Conservation (phyloP, 2,888 invertebrate genomes). For the Morpho achilles region DNA sequence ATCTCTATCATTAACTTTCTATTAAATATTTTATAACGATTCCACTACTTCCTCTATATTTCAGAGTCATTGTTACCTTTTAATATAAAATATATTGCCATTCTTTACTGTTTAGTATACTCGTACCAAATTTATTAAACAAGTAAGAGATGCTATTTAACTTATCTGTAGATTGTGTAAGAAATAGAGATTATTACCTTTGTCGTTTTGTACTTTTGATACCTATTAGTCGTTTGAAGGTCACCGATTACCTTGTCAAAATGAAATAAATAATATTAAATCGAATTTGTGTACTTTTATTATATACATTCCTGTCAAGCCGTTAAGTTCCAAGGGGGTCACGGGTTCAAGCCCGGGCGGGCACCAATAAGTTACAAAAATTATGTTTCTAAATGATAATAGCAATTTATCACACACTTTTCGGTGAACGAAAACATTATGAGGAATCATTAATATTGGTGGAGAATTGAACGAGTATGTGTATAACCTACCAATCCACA, state of each 20-base stretch:
- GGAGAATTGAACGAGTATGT: too few species aligned
- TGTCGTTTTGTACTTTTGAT: conserved; percentile 76
- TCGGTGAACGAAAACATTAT: too few species aligned
- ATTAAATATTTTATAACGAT: too few species aligned
- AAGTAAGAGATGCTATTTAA: conserved; percentile 64
- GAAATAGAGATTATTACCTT: conserved; percentile 64
- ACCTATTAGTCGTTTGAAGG: conserved; percentile 72
- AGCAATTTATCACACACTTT: too few species aligned
- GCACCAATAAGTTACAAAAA: too few species aligned
- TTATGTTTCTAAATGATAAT: too few species aligned
- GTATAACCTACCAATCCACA: too few species aligned
- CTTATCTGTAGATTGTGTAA: conserved; percentile 61
- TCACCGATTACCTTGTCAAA: conserved; percentile 77
- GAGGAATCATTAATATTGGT: too few species aligned
- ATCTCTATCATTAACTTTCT: background rate
- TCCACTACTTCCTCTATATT: background rate
- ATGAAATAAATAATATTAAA: conserved; percentile 74
- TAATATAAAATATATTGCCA: conserved; percentile 36
- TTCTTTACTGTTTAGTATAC: conserved; percentile 39
- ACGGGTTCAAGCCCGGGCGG: too few species aligned
- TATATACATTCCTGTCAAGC: background rate
- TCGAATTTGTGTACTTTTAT: conserved; percentile 31
- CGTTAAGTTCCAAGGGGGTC: too few species aligned
- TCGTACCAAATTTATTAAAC: conserved; percentile 58
- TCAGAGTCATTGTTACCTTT: conserved; percentile 47